A percentile compares a stretch with the other conserved stretches of the same genome.
Evolutionary conservation across 2,113 vertebrate genomes (phyloP).

Genomic region (Alligator mississippiensis): DNA sequence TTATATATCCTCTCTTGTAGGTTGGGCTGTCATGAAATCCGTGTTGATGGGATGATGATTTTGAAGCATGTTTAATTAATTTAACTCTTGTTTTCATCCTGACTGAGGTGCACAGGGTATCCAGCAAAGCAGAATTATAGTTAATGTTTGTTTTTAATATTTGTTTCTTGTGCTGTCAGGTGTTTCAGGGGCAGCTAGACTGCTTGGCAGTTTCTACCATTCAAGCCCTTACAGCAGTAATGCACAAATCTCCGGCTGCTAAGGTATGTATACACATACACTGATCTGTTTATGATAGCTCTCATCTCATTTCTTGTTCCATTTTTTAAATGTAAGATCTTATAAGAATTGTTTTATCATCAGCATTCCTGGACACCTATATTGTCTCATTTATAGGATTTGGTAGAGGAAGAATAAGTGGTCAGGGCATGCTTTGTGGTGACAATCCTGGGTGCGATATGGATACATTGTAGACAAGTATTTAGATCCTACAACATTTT

Average conservation of each 20-base stretch:
- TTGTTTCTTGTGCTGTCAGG: conserved; percentile 77
- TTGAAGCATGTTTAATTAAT: conserved; percentile 53
- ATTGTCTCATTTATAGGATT: too few species aligned
- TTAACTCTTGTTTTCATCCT: conserved; percentile 24
- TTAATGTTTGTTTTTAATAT: conserved; percentile 24
- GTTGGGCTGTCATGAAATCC: conserved; percentile 44
- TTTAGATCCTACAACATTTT: neutral
- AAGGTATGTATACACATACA: conserved; percentile 81
- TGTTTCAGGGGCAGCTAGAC: conserved; percentile 93
- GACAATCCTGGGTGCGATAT: too few species aligned
- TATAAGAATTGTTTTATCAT: neutral
- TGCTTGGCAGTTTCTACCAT: conserved; percentile 93
- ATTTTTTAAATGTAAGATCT: neutral
- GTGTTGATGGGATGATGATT: conserved; percentile 44
- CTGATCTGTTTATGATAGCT: neutral
- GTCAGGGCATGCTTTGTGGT: too few species aligned
- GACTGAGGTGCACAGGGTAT: conserved; percentile 27
- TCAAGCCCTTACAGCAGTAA: conserved; percentile 94
- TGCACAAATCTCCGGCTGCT: conserved; percentile 97
- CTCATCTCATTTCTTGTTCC: neutral
- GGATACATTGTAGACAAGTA: too few species aligned
- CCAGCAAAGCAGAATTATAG: conserved; percentile 1
- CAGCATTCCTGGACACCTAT: neutral
- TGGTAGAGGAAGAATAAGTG: too few species aligned
- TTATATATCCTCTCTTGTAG: conserved; percentile 52